Percentiles rank a stretch among this genome's conserved stretches.
phyloP scores from a whole-genome alignment of 2,888 invertebrate genomes.

The Cataglyphis altisquamis region DNA sequence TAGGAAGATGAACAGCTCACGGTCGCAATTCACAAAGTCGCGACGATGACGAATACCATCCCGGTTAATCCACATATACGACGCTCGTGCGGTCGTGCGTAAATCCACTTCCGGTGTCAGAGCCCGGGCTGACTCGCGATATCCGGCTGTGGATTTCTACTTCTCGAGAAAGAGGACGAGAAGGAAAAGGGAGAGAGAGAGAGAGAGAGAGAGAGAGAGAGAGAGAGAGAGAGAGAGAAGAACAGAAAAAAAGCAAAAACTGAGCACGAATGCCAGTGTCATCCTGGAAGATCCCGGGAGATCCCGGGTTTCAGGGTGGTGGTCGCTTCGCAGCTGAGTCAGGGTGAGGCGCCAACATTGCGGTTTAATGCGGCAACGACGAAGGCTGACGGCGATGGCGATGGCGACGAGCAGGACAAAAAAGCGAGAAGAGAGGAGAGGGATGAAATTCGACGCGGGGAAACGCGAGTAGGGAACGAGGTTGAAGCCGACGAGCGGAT shows the following conservation, averaged over 20 bases:
- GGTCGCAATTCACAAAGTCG: not conserved
- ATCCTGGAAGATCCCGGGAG: conserved; percentile 12
- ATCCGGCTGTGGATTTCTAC: not conserved
- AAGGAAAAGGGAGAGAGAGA: not conserved
- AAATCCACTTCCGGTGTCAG: conserved; percentile 28
- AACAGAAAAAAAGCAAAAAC: conserved; percentile 26
- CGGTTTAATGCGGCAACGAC: conserved; percentile 30
- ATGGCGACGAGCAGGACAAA: not conserved
- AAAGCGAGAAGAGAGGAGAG: conserved; percentile 30
- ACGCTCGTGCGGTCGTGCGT: conserved; percentile 12
- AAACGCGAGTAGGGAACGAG: conserved; percentile 43
- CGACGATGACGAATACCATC: not conserved
- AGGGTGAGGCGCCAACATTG: conserved; percentile 47
- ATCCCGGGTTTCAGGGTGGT: conserved; percentile 11
- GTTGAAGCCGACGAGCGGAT: conserved; percentile 18
- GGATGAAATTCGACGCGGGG: conserved; percentile 38
- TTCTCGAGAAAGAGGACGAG: not conserved
- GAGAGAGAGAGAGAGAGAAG: not conserved
- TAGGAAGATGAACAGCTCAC: not conserved
- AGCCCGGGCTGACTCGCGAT: conserved; percentile 18
- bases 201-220: not conserved
- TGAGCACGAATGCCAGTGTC: not conserved
- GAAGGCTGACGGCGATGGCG: not conserved
- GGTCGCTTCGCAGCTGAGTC: conserved; percentile 22
- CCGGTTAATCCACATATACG: conserved; percentile 5